phyloP scores from a whole-genome alignment of 1,140 invertebrate species.

The Drosophila ficusphila region DNA sequence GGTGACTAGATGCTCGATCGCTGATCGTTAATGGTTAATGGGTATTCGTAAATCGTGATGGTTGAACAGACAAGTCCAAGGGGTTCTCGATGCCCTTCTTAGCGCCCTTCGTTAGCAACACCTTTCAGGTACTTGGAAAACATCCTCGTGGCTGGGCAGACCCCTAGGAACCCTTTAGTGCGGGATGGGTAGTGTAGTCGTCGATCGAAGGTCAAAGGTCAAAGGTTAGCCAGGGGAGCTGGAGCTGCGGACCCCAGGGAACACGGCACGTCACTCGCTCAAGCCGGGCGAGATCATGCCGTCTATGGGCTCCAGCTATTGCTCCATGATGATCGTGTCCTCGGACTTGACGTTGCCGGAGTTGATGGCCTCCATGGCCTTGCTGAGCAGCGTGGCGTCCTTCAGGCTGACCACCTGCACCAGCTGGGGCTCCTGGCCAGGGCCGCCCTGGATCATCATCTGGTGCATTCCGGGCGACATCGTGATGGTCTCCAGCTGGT shows the following conservation, averaged over 20 bases:
- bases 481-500: constrained; percentile 88
- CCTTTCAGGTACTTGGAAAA: constrained; percentile 16
- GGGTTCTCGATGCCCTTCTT: neutral
- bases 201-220: too few species aligned
- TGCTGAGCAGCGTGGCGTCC: constrained; percentile 91
- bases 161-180: neutral
- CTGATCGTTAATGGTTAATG: neutral
- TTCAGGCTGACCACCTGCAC: constrained; percentile 93
- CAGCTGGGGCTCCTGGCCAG: constrained; percentile 89
- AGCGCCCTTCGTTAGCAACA: constrained; percentile 7
- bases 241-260: constrained; percentile 5
- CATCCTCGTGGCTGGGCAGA: neutral
- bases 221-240: constrained; percentile 8
- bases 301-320: constrained; percentile 63
- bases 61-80: neutral
- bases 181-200: neutral
- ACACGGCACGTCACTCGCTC: constrained; percentile 32
- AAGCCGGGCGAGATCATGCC: constrained; percentile 41
- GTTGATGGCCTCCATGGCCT: constrained; percentile 89
- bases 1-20: constrained; percentile 5
- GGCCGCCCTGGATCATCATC: constrained; percentile 90
- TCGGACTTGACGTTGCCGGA: constrained; percentile 84
- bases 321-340: constrained; percentile 83
- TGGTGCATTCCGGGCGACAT: constrained; percentile 90
- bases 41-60: too few species aligned